Percentiles rank a stretch among this genome's conserved stretches.
phyloP scores from a whole-genome alignment of 2,113 vertebrate genomes.

The Odontophorus gujanensis region DNA sequence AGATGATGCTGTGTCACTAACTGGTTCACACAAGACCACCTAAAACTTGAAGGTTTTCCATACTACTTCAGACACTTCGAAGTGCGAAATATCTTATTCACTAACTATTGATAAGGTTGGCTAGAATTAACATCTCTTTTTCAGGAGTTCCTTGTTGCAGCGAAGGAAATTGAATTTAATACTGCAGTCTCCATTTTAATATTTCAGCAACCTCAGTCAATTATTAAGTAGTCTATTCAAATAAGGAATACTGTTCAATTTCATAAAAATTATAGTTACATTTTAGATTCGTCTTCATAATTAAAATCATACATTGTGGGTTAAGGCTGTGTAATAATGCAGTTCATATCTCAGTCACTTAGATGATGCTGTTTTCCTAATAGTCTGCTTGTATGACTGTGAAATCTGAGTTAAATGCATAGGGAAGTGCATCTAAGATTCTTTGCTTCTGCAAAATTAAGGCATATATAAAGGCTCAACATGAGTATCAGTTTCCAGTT shows the following conservation, averaged over 20 bases:
- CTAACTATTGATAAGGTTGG: background rate
- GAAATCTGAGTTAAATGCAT: background rate
- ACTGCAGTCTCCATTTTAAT: background rate
- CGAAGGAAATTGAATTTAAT: background rate
- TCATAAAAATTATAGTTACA: background rate
- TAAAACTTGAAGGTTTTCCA: slow-evolving; percentile 10
- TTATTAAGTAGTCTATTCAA: background rate
- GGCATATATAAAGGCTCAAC: background rate
- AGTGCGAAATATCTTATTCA: background rate
- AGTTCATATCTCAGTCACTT: background rate
- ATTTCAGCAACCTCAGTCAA: background rate
- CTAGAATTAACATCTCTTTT: background rate
- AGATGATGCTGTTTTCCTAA: background rate
- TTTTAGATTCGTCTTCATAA: background rate
- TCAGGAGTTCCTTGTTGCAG: background rate
- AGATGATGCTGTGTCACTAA: background rate
- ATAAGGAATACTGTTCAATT: background rate
- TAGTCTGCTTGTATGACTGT: background rate
- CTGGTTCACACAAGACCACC: background rate
- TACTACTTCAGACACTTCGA: background rate
- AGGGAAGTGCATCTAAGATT: background rate
- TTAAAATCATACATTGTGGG: background rate
- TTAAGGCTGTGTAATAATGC: background rate
- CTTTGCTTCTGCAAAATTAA: background rate
- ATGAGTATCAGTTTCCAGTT: background rate